Conservation (phyloP, 2,113 vertebrate species). For the Salvelinus fontinalis region DNA sequence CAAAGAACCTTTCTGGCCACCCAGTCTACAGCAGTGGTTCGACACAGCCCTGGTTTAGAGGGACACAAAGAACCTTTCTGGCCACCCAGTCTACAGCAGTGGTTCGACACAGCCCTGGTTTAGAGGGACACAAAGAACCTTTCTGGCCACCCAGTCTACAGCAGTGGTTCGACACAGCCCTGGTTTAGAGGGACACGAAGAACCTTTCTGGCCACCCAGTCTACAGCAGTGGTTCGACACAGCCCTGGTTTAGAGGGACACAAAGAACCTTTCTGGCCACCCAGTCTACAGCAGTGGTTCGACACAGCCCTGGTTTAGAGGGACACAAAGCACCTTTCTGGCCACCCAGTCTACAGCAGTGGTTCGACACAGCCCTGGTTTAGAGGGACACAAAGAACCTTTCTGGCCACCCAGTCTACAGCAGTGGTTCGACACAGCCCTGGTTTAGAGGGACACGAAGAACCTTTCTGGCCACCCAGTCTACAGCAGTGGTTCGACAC, state of each 20-base stretch:
- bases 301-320: not conserved
- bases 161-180: too few relatives aligned
- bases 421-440: too few relatives aligned
- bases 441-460: constrained; percentile 50
- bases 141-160: constrained; percentile 72
- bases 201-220: constrained; percentile 73
- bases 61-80: constrained; percentile 70
- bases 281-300: constrained; percentile 54
- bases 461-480: constrained; percentile 73
- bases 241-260: constrained; percentile 12
- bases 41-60: not conserved
- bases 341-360: constrained; percentile 65
- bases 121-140: constrained; percentile 61
- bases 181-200: constrained; percentile 50
- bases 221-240: constrained; percentile 29
- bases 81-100: constrained; percentile 65
- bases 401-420: constrained; percentile 72
- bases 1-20: constrained; percentile 73
- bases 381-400: constrained; percentile 61
- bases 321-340: constrained; percentile 70
- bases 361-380: too few relatives aligned
- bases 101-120: too few relatives aligned
- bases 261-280: constrained; percentile 73
- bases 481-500: constrained; percentile 29
- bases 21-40: constrained; percentile 54